Evolutionary conservation across 2,113 vertebrate genomes (phyloP).

Genomic region (Romanogobio albipinnatus): DNA sequence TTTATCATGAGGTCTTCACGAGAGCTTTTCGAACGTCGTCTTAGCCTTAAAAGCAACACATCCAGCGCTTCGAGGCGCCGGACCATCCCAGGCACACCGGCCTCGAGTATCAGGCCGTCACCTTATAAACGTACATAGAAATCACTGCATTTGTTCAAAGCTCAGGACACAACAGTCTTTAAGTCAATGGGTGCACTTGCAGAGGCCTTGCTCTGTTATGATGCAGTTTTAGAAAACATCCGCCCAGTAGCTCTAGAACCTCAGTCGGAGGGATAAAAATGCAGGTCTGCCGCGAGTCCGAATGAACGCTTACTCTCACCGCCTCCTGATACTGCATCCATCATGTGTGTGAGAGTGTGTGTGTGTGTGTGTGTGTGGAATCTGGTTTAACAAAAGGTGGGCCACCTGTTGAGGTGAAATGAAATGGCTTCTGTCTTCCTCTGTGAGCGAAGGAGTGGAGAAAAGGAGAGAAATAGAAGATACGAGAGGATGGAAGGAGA

Average conservation of each 20-base stretch:
- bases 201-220: conserved; percentile 35
- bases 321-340: conserved; percentile 25
- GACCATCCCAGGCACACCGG: not conserved
- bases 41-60: conserved; percentile 25
- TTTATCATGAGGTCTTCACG: conserved; percentile 49
- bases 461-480: conserved; percentile 42
- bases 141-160: conserved; percentile 66
- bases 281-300: conserved; percentile 14
- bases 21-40: conserved; percentile 46
- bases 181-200: conserved; percentile 62
- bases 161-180: conserved; percentile 67
- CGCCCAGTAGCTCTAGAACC: not conserved
- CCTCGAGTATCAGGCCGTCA: not conserved
- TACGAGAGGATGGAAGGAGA: conserved; percentile 17
- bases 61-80: not conserved
- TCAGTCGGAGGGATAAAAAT: not conserved
- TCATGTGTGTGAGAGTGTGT: not conserved
- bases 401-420: conserved; percentile 41
- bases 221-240: conserved; percentile 33
- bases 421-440: conserved; percentile 50
- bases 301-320: not conserved
- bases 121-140: conserved; percentile 38
- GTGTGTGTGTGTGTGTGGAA: conserved; percentile 4
- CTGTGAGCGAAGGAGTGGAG: conserved; percentile 22
- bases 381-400: conserved; percentile 20